These are phyloP conservation scores for Acleris cristana DNA, from an alignment of 2,888 invertebrate species.

Conservation along the genomic window DNA sequence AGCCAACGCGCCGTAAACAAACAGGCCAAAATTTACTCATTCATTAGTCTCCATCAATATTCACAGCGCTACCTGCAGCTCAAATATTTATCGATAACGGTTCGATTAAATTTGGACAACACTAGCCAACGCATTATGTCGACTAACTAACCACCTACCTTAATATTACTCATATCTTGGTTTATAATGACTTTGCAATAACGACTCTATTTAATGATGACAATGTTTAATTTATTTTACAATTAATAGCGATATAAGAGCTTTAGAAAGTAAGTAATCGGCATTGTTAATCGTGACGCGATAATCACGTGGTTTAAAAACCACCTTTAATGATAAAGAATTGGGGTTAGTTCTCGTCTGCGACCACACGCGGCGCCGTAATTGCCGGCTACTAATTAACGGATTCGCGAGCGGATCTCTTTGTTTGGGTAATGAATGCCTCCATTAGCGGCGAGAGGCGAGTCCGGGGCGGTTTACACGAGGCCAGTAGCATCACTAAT, in stretches of 20 bases:
- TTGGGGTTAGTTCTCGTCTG: neutral
- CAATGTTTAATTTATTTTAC: too few species aligned
- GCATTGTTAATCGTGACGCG: neutral
- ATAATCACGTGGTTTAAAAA: neutral
- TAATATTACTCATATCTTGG: neutral
- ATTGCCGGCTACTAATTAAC: slow-evolving; percentile 12
- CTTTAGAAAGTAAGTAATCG: too few species aligned
- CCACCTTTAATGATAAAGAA: neutral
- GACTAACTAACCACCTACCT: neutral
- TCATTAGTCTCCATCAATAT: slow-evolving; percentile 24
- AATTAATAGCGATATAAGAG: too few species aligned
- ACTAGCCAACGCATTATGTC: slow-evolving; percentile 6
- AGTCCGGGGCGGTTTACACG: neutral
- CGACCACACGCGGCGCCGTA: neutral
- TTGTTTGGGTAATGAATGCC: slow-evolving; percentile 18
- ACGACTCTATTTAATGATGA: neutral
- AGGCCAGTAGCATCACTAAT: neutral
- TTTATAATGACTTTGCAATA: neutral
- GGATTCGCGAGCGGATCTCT: slow-evolving; percentile 9
- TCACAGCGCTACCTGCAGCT: neutral
- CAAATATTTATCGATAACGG: slow-evolving; percentile 22
- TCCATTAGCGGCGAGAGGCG: neutral
- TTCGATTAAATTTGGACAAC: slow-evolving; percentile 16
- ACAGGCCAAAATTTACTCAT: slow-evolving; percentile 12
- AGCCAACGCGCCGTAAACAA: neutral